Conservation (phyloP, 2,888 invertebrate species). For the Archips xylosteana region DNA sequence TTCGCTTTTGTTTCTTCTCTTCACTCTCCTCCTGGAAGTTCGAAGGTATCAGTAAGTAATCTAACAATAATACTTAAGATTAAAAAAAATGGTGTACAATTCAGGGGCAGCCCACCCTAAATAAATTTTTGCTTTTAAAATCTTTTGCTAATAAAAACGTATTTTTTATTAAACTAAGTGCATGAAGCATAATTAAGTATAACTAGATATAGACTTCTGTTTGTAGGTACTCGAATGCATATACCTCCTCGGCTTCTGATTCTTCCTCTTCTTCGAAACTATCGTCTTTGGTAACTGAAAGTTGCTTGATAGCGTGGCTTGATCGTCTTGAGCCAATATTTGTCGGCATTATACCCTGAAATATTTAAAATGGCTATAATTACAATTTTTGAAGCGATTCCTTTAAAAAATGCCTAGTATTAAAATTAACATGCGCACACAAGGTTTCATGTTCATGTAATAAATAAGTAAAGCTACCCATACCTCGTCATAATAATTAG, state of each 20-base stretch:
- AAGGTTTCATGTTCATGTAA: background rate
- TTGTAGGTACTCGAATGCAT: background rate
- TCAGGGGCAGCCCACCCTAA: too few species aligned
- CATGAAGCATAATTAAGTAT: too few species aligned
- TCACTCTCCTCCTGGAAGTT: constrained; percentile 82
- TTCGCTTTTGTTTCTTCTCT: constrained; percentile 86
- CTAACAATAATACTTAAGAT: too few species aligned
- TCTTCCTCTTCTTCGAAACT: constrained; percentile 84
- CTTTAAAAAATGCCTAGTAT: background rate
- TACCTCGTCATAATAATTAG: constrained; percentile 58
- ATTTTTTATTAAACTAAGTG: too few species aligned
- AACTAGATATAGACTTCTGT: too few species aligned
- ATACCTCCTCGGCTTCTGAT: constrained; percentile 83
- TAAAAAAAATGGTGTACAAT: too few species aligned
- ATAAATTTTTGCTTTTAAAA: too few species aligned
- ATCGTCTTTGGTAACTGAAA: constrained; percentile 81
- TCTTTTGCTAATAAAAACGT: too few species aligned
- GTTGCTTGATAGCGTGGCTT: constrained; percentile 80
- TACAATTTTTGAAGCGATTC: background rate
- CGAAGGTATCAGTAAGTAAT: background rate
- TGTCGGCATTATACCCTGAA: constrained; percentile 80
- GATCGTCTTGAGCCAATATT: constrained; percentile 79
- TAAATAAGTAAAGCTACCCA: constrained; percentile 5
- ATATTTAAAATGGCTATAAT: constrained; percentile 37
- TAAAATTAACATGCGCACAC: background rate